Evolutionary conservation across 2,888 invertebrate genomes (phyloP).

Genomic region (Aelia acuminata): DNA sequence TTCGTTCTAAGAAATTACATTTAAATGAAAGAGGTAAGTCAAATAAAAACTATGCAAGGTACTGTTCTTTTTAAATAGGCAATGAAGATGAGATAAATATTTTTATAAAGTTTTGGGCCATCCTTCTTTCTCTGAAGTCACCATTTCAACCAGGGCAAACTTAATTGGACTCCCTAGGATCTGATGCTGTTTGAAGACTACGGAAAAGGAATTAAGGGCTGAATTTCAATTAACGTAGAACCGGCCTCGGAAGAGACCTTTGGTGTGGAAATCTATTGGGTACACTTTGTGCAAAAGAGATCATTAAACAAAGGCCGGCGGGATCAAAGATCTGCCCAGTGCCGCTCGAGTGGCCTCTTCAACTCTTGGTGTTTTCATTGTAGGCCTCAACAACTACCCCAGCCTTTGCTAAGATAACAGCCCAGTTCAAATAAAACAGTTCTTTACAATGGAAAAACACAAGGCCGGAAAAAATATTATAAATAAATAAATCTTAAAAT

Average conservation of each 20-base stretch:
- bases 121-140: too few species aligned
- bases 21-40: too few species aligned
- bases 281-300: conserved; percentile 40
- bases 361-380: background rate
- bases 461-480: background rate
- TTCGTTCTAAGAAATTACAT: too few species aligned
- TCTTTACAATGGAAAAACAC: background rate
- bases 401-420: conserved; percentile 15
- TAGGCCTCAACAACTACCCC: background rate
- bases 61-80: too few species aligned
- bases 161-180: background rate
- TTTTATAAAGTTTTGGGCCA: too few species aligned
- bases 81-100: too few species aligned
- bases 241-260: background rate
- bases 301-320: background rate
- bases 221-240: conserved; percentile 7
- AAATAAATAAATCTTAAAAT: too few species aligned
- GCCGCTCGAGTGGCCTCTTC: background rate
- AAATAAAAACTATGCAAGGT: too few species aligned
- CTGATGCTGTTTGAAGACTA: background rate
- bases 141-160: background rate
- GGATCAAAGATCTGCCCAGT: conserved; percentile 15
- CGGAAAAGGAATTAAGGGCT: conserved; percentile 17
- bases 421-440: background rate
- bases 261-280: conserved; percentile 28